Evolutionary conservation across 2,888 invertebrate species (phyloP), one percentile per base, ranked within the genome.

Genomic region (Eledona agricola): DNA sequence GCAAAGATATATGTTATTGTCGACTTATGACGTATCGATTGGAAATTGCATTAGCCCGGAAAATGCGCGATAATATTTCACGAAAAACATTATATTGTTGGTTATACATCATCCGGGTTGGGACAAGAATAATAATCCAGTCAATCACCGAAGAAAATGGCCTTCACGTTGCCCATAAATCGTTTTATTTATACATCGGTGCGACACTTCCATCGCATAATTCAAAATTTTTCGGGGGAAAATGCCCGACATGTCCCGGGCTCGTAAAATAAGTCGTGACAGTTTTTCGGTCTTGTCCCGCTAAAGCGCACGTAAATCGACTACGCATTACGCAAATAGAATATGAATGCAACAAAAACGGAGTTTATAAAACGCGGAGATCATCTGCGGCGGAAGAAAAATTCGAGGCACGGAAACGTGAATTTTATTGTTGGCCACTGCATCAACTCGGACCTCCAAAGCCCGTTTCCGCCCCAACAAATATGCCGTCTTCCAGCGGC

Each of bases 251-350:
- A 42, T 49, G 47, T 53, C 19, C 23, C 13, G 12, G 6, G 22
- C 22, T 25, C 40, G 42, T 50, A 50, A 54, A 54, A 37, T 42
- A 49, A 52, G 35, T 40, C 49, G 49, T 50, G 47, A 42, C 49
- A 26, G 42, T 35, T 50, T 23, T 40, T 17, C 29, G 23, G 47
- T 28, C 28, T 43, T 42, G 49, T 51, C 38, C 45, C 31, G 54
- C 28, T 50, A 50, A 55, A 55, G 55, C 37, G 45, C 55, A 55
- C 55, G 55, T 55, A 55, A 55, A 55, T 55, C 46, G 55, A 55
- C 55, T 51, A 51, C 40, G 51, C 47, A 51, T 55, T 55, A 55
- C 55, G 55, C 51, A 55, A 55, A 55, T 55, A 51, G 55, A 51
- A 55, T 55, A 51, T 47, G 55, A 55, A 55, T 49, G 32, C 46